phyloP scores from a whole-genome alignment of 2,113 vertebrate species.

The Ictalurus punctatus region DNA sequence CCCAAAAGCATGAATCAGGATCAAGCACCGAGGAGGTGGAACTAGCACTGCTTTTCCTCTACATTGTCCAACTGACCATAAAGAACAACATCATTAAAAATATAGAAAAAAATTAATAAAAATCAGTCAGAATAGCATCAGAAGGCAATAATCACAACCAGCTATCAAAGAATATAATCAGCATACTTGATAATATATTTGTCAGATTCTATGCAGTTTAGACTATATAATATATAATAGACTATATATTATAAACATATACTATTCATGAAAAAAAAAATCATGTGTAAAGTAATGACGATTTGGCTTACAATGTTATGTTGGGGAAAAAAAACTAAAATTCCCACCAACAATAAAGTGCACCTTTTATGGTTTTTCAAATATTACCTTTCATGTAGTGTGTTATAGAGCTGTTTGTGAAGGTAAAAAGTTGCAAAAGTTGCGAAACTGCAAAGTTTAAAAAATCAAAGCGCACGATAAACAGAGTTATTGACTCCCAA shows the following conservation, averaged over 20 bases:
- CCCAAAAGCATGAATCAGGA: not conserved
- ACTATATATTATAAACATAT: too few relatives aligned
- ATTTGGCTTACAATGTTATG: not conserved
- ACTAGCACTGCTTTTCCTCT: not conserved
- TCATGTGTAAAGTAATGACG: not conserved
- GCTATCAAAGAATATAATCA: not conserved
- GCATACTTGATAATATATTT: not conserved
- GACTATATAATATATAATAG: too few relatives aligned
- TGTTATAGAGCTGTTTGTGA: too few relatives aligned
- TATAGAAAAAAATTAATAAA: not conserved
- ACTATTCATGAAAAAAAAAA: too few relatives aligned
- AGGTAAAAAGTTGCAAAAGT: too few relatives aligned
- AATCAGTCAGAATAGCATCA: not conserved
- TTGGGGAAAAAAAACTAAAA: not conserved
- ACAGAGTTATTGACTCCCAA: too few relatives aligned
- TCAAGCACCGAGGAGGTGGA: not conserved
- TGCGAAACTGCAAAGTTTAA: too few relatives aligned
- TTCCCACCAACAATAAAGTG: not conserved
- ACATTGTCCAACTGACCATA: not conserved
- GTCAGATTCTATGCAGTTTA: not conserved
- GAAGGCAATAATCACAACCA: not conserved
- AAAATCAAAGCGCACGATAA: too few relatives aligned
- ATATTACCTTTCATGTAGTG: too few relatives aligned
- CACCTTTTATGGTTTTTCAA: too few relatives aligned
- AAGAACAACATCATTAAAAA: not conserved